Conservation (phyloP, 2,113 vertebrate species). For the Coreoperca whiteheadi region DNA sequence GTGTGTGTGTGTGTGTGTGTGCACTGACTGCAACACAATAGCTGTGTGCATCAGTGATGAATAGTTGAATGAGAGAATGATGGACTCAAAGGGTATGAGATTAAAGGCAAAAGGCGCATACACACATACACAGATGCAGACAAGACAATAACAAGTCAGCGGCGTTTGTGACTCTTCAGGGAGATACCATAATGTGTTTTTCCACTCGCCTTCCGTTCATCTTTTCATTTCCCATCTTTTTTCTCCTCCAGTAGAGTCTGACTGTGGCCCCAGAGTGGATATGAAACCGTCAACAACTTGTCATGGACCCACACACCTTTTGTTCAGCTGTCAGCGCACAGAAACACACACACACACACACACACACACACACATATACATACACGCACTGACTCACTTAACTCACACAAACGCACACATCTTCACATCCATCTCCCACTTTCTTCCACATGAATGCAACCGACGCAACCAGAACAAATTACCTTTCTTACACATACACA, state of each 20-base stretch:
- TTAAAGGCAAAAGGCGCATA: slow-evolving; percentile 14
- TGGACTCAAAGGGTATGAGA: slow-evolving; percentile 27
- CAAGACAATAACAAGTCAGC: slow-evolving; percentile 37
- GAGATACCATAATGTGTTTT: slow-evolving; percentile 33
- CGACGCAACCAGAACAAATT: slow-evolving; percentile 13
- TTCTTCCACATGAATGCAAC: slow-evolving; percentile 2
- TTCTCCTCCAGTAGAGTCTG: slow-evolving; percentile 21
- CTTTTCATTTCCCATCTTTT: slow-evolving; percentile 43
- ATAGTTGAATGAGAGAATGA: slow-evolving; percentile 23
- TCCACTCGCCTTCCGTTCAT: slow-evolving; percentile 27
- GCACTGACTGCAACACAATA: background rate
- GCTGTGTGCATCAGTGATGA: slow-evolving; percentile 1
- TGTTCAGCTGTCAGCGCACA: slow-evolving; percentile 43
- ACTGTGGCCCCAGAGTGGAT: slow-evolving; percentile 52
- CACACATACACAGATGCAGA: slow-evolving; percentile 14
- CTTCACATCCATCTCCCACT: slow-evolving; percentile 12
- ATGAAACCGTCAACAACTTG: slow-evolving; percentile 61
- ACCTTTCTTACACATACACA: background rate
- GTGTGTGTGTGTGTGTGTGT: slow-evolving; percentile 1
- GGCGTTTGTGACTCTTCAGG: slow-evolving; percentile 31
- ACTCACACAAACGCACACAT: background rate
- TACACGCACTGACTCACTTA: background rate
- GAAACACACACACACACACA: slow-evolving; percentile 12
- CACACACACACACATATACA: slow-evolving; percentile 1
- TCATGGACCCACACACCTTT: slow-evolving; percentile 52